Conservation (phyloP, 2,113 vertebrate genomes). For the Coptodon rendalli region DNA sequence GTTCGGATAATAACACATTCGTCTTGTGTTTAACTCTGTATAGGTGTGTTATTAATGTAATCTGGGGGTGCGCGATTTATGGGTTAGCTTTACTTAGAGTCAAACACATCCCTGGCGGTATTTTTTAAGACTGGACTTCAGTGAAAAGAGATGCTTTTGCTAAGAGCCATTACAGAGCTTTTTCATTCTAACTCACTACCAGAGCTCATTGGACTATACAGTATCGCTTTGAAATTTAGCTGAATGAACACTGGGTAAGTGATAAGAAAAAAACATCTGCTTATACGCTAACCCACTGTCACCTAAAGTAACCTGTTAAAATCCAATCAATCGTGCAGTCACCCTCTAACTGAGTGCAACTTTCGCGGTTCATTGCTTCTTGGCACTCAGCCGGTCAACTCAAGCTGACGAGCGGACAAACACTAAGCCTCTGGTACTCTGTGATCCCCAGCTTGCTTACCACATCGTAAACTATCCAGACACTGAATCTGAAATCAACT, state of each 20-base stretch:
- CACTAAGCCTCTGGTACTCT: neutral
- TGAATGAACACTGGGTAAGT: neutral
- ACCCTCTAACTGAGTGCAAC: neutral
- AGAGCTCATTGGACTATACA: neutral
- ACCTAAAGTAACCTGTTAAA: neutral
- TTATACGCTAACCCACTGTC: neutral
- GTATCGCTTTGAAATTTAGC: neutral
- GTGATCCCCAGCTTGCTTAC: neutral
- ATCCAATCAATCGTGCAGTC: neutral
- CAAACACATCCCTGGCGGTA: neutral
- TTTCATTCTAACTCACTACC: neutral
- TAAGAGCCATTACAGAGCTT: neutral
- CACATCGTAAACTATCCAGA: neutral
- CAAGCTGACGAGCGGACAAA: constrained; percentile 1
- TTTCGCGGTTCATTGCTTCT: neutral
- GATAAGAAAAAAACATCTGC: neutral
- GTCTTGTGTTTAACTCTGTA: neutral
- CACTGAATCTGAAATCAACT: neutral
- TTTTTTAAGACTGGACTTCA: neutral
- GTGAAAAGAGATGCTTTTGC: neutral
- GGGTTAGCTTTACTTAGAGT: neutral
- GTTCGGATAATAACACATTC: neutral
- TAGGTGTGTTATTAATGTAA: neutral
- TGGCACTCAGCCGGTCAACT: neutral
- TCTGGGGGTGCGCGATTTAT: neutral